Conservation (phyloP, 2,113 vertebrate genomes). For the Gavia stellata region DNA sequence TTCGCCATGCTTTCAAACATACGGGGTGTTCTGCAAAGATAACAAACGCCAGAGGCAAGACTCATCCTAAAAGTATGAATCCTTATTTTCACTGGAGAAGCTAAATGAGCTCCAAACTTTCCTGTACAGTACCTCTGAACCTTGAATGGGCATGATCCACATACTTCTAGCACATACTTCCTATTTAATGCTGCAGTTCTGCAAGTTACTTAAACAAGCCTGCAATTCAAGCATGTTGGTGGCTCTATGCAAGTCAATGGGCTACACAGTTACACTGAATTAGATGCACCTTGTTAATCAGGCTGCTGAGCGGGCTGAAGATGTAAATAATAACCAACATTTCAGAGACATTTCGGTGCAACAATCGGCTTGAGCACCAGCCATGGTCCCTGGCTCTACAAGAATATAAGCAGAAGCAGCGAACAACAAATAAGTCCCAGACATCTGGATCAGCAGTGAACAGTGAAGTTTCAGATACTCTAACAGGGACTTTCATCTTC, state of each 20-base stretch:
- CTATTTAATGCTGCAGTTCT: background rate
- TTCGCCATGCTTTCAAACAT: background rate
- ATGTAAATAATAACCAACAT: background rate
- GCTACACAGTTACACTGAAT: background rate
- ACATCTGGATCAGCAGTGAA: background rate
- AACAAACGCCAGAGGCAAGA: background rate
- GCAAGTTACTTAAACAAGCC: background rate
- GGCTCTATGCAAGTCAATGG: background rate
- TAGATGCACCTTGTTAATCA: background rate
- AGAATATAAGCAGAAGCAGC: background rate
- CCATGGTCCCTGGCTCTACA: background rate
- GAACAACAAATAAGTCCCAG: background rate
- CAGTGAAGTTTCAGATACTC: background rate
- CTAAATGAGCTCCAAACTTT: background rate
- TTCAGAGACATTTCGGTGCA: background rate
- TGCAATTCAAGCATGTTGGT: background rate
- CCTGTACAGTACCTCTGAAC: background rate
- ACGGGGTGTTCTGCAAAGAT: background rate
- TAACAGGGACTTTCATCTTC: background rate
- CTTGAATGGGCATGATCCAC: background rate
- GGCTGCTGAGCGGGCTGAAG: background rate
- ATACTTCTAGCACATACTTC: background rate
- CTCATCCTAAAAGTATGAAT: background rate
- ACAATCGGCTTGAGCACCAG: background rate
- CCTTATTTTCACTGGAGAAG: background rate